These are phyloP conservation scores for Isaurus tuberculatus DNA, from an alignment of 92 coral and sea anemone genomes.

Conservation along the genomic window DNA sequence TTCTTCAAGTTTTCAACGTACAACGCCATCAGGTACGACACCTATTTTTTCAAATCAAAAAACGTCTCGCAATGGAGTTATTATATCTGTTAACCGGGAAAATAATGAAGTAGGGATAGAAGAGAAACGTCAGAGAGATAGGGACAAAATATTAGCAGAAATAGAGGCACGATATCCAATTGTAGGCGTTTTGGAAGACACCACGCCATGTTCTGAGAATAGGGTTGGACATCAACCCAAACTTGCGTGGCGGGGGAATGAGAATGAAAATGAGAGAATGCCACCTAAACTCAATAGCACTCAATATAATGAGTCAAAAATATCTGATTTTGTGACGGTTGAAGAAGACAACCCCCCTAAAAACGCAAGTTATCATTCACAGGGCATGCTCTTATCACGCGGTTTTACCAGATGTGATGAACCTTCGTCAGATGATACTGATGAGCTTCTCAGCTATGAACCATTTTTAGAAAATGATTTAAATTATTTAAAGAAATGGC, in stretches of 20 bases:
- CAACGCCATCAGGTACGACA: slow-evolving; percentile 1
- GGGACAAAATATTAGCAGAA: slow-evolving; percentile 27
- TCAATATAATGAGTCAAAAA: neutral
- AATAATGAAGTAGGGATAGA: neutral
- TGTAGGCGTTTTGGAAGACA: neutral
- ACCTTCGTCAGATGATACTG: slow-evolving; percentile 76
- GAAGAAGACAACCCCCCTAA: neutral
- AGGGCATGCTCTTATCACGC: neutral
- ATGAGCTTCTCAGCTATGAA: slow-evolving; percentile 82
- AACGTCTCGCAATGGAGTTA: neutral
- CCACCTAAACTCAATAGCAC: neutral
- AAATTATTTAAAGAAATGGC: slow-evolving; percentile 56
- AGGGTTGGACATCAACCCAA: slow-evolving; percentile 11
- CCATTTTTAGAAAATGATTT: slow-evolving; percentile 81
- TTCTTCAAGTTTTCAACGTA: slow-evolving; percentile 11
- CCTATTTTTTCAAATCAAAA: slow-evolving; percentile 16
- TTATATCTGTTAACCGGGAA: neutral
- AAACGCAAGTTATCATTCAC: neutral
- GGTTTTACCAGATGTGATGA: slow-evolving; percentile 10
- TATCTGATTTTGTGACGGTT: slow-evolving; percentile 5
- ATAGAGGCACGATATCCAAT: slow-evolving; percentile 40
- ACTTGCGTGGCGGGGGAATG: slow-evolving; percentile 28
- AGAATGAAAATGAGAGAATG: slow-evolving; percentile 11
- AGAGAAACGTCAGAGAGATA: slow-evolving; percentile 29
- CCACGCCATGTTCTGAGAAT: neutral